Evolutionary conservation across 2,797 vertebrate genomes (phyloP), one percentile per base, ranked within the genome.

Genomic region (Ceryle rudis): DNA sequence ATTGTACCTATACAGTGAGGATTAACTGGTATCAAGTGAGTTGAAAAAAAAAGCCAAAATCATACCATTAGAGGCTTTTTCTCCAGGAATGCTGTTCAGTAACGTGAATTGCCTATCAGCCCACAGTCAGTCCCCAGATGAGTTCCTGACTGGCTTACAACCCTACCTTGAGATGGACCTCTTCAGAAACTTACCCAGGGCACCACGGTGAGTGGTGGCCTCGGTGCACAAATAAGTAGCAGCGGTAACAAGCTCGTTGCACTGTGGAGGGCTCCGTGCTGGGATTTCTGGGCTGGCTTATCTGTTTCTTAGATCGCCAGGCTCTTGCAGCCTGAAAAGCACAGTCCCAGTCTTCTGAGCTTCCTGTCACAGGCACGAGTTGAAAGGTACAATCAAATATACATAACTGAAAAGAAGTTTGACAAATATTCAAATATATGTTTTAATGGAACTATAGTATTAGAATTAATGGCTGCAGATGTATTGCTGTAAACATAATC

Each of bases 401-500:
- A 72, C 42, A 44, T 86, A 64, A 95, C 57, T 89, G 90, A 64
- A 79, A 86, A 72, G 35, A 73, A 92, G 39, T 82, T 90, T 87
- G 83, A 97, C 81, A 95, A 81, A 89, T 92, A 89, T 26, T 95
- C 70, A 86, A 82, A 52, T 92, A 60, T 41, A 46, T 84, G 51
- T 93, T 96, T 94, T 86, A 86, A 87, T 90, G 55, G 83, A 77
- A 94, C 89, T 80, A 52, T 9, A 64, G 25, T 70, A 90, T 90
- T 82, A 16, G 14, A 89, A 93, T 89, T 94, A 92, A 89, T 80
- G 81, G 55, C 89, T 94, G 89, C 94, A 95, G 93, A 95, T 96
- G 93, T 94, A 70, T 54, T 90, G 83, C 66, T 96, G 89, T 96
- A 96, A 96, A 97, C 95, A 96, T 84, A 92, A 94, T 94, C 89